phyloP scores from a whole-genome alignment of 2,113 vertebrate genomes.

The Nycticryphes semicollaris region DNA sequence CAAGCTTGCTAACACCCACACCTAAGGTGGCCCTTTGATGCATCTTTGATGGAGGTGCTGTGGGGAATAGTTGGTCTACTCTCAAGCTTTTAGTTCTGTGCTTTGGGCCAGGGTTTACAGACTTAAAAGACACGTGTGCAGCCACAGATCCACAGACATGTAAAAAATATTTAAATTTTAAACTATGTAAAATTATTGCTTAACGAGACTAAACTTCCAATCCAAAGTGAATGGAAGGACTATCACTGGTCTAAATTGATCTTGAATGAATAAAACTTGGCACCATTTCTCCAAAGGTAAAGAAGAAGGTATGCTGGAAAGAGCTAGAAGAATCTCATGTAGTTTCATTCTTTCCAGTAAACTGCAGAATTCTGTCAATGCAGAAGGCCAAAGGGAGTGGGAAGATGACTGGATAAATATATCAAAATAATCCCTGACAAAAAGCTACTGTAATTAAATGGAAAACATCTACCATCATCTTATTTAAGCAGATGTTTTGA shows the following conservation, averaged over 20 bases:
- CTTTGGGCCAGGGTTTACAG: not conserved
- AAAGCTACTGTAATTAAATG: not conserved
- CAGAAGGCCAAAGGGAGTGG: not conserved
- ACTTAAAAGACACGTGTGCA: not conserved
- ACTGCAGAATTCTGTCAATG: not conserved
- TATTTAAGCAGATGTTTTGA: not conserved
- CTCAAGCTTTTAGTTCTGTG: not conserved
- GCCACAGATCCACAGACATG: not conserved
- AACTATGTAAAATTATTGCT: not conserved
- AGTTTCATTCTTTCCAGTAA: not conserved
- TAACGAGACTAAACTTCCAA: not conserved
- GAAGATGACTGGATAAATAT: not conserved
- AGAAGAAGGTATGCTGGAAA: not conserved
- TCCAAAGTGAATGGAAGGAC: not conserved
- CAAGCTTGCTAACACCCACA: not conserved
- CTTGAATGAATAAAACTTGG: not conserved
- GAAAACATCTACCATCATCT: not conserved
- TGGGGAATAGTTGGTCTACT: not conserved
- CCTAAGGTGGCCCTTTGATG: not conserved
- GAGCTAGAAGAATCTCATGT: not conserved
- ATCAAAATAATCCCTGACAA: not conserved
- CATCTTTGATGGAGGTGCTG: not conserved
- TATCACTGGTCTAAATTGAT: not conserved
- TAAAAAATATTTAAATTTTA: not conserved
- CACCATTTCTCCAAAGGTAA: not conserved